phyloP scores from a whole-genome alignment of 2,113 vertebrate species.

The Caloenas nicobarica region DNA sequence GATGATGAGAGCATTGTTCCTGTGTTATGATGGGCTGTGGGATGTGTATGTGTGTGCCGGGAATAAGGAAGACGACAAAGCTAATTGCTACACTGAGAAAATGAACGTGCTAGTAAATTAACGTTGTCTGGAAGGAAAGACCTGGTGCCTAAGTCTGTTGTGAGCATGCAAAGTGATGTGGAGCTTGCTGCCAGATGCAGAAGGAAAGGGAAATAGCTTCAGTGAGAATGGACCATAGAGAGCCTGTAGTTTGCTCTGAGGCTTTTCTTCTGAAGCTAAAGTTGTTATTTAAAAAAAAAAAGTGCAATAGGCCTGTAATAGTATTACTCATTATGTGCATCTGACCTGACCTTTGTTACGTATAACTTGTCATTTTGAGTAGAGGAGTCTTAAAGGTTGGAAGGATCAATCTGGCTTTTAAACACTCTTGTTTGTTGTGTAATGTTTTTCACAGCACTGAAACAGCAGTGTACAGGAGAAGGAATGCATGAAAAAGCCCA shows the following conservation, averaged over 20 bases:
- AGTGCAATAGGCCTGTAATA: neutral
- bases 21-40: accelerated
- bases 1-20: accelerated
- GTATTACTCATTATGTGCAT: neutral
- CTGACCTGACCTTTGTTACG: neutral
- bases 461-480: accelerated
- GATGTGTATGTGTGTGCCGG: accelerated
- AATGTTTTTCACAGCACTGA: neutral
- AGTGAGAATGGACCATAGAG: neutral
- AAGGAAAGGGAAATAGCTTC: neutral
- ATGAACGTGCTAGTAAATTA: accelerated
- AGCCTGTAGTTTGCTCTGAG: neutral
- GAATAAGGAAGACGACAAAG: neutral
- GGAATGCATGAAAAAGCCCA: accelerated
- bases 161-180: neutral
- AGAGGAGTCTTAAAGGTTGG: neutral
- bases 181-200: neutral
- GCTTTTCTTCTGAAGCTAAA: neutral
- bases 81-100: neutral
- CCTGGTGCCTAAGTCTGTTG: neutral
- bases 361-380: neutral
- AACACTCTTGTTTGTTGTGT: neutral
- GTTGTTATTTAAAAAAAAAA: neutral
- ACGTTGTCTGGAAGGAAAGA: neutral
- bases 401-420: neutral